Conservation (phyloP, 2,797 vertebrate genomes). For the Pyrocephalus nanus region DNA sequence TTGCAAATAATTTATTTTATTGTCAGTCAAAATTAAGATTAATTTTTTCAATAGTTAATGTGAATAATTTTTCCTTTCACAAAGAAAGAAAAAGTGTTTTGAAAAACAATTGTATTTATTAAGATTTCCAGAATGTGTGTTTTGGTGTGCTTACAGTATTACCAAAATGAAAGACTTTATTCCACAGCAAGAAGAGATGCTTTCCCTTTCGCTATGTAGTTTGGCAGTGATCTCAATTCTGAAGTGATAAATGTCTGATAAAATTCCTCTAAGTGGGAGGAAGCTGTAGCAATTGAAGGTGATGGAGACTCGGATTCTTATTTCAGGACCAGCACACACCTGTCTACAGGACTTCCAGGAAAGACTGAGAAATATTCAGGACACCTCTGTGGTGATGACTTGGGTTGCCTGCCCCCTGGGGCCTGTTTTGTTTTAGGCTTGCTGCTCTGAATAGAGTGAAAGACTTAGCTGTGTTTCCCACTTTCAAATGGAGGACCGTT, state of each 20-base stretch:
- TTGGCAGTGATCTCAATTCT: not conserved
- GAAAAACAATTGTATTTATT: no score
- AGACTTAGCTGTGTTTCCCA: not conserved
- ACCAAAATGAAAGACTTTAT: no score
- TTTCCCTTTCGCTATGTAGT: not conserved
- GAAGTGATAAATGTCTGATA: not conserved
- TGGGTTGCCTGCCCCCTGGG: not conserved
- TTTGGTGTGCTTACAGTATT: no score
- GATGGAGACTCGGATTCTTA: not conserved
- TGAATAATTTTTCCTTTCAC: not conserved
- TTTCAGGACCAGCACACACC: not conserved
- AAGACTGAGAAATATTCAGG: conserved; percentile 11
- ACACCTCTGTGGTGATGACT: not conserved
- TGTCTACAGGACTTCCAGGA: not conserved
- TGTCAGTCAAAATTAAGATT: not conserved
- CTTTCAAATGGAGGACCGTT: not conserved
- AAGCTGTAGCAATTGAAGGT: not conserved
- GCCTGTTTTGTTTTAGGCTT: conserved; percentile 20
- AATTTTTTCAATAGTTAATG: not conserved
- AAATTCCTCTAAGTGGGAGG: not conserved
- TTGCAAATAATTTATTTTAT: not conserved
- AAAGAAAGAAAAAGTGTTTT: not conserved
- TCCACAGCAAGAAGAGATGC: not conserved
- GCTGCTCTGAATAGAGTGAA: not conserved
- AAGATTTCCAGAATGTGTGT: no score